Conservation (phyloP, 1,140 invertebrate genomes). For the Oppia nitens region DNA sequence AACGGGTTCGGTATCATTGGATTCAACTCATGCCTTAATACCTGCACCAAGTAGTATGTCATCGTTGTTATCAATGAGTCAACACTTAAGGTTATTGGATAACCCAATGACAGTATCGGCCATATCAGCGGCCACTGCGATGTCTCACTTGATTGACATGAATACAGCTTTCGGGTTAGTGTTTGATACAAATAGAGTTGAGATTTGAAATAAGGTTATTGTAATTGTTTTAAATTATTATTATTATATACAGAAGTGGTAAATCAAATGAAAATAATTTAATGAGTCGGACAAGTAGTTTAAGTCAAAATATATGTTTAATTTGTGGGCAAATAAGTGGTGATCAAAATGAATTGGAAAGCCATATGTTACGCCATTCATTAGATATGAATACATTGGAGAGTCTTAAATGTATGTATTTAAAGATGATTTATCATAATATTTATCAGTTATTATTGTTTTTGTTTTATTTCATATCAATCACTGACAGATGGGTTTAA, state of each 20-base stretch:
- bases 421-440: too few relatives aligned
- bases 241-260: neutral
- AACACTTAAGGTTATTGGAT: neutral
- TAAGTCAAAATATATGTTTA: neutral
- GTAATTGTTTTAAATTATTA: too few relatives aligned
- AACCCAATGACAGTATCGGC: neutral
- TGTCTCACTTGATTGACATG: neutral
- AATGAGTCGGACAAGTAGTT: too few relatives aligned
- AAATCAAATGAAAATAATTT: neutral
- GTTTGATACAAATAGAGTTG: too few relatives aligned
- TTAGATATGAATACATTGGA: neutral
- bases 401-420: neutral
- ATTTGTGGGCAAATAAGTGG: slow-evolving; percentile 1
- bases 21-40: neutral
- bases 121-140: neutral
- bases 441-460: too few relatives aligned
- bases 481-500: neutral
- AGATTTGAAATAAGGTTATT: too few relatives aligned
- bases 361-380: slow-evolving; percentile 3
- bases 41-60: neutral
- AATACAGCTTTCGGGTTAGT: neutral
- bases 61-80: neutral
- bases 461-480: neutral
- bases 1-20: neutral
- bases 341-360: slow-evolving; percentile 5